Conservation (phyloP, 2,888 invertebrate species). For the Hartigia nigra region DNA sequence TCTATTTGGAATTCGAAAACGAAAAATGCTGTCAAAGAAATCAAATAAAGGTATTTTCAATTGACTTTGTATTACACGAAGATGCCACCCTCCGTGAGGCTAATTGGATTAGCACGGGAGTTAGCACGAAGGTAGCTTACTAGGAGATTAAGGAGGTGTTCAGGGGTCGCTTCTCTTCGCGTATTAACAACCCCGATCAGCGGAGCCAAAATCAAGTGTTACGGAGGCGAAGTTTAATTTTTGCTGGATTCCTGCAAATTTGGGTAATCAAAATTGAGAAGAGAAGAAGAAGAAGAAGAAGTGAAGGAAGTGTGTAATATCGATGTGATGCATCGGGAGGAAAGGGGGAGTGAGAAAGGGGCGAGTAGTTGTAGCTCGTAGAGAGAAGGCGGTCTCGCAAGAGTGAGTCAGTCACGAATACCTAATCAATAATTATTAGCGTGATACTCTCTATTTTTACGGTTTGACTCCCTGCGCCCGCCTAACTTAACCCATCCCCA, state of each 20-base stretch:
- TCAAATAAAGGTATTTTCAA: neutral
- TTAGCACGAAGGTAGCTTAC: neutral
- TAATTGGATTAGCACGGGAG: neutral
- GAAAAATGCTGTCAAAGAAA: neutral
- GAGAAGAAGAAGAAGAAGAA: conserved; percentile 14
- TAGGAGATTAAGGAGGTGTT: neutral
- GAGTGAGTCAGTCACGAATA: conserved; percentile 56
- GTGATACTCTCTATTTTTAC: conserved; percentile 58
- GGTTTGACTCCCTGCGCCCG: conserved; percentile 32
- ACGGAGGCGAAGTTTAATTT: neutral
- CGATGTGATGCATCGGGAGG: conserved; percentile 19
- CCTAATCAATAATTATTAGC: conserved; percentile 64
- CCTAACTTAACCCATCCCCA: conserved; percentile 8
- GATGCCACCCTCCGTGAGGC: neutral
- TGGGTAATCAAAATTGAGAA: conserved; percentile 8
- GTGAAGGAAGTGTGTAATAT: conserved; percentile 22
- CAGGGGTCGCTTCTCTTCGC: neutral
- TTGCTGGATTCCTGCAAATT: conserved; percentile 8
- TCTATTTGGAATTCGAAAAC: neutral
- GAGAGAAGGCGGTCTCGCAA: conserved; percentile 5
- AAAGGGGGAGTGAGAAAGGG: conserved; percentile 10
- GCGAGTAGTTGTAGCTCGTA: conserved; percentile 4
- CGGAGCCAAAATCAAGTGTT: neutral
- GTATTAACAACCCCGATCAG: neutral
- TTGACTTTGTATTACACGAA: neutral